A percentile compares a stretch with the other conserved stretches of the same genome.
Evolutionary conservation across 2,888 invertebrate species (phyloP).

Genomic region (Ypsolopha sequella): DNA sequence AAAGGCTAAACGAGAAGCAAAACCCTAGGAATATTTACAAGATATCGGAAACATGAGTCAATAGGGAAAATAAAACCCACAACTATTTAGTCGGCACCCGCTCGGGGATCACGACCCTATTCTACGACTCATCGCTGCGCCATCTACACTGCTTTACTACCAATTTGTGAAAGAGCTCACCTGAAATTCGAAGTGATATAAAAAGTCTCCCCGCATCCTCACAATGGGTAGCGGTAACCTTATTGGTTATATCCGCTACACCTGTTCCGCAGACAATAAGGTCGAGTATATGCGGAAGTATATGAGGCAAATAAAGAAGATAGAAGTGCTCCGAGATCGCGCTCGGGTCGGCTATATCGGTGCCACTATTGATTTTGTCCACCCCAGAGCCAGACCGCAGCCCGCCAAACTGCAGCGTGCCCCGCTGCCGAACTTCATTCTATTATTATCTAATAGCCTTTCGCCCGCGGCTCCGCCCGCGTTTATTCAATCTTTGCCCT

Average conservation of each 20-base stretch:
- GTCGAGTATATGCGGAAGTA: slow-evolving; percentile 14
- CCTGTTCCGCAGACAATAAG: slow-evolving; percentile 45
- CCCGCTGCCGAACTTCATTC: slow-evolving; percentile 25
- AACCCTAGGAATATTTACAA: too few species aligned
- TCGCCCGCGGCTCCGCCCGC: too few species aligned
- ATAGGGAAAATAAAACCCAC: too few species aligned
- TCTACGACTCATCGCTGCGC: too few species aligned
- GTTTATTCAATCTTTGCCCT: too few species aligned
- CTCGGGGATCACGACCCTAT: too few species aligned
- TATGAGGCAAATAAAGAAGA: slow-evolving; percentile 53
- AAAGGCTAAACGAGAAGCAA: too few species aligned
- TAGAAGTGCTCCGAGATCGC: slow-evolving; percentile 43
- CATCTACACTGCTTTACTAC: too few species aligned
- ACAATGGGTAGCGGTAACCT: not conserved
- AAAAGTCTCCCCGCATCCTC: not conserved
- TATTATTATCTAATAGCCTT: slow-evolving; percentile 54
- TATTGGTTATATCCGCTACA: slow-evolving; percentile 14
- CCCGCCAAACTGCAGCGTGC: slow-evolving; percentile 43
- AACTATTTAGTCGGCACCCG: too few species aligned
- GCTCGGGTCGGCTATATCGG: slow-evolving; percentile 32
- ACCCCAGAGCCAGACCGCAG: slow-evolving; percentile 55
- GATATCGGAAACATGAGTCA: too few species aligned
- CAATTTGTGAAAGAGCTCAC: not conserved
- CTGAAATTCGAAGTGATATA: not conserved
- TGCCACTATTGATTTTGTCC: slow-evolving; percentile 67